Base-by-base conservation (phyloP, 2,113 vertebrate species). In the Petroica traversi region DNA sequence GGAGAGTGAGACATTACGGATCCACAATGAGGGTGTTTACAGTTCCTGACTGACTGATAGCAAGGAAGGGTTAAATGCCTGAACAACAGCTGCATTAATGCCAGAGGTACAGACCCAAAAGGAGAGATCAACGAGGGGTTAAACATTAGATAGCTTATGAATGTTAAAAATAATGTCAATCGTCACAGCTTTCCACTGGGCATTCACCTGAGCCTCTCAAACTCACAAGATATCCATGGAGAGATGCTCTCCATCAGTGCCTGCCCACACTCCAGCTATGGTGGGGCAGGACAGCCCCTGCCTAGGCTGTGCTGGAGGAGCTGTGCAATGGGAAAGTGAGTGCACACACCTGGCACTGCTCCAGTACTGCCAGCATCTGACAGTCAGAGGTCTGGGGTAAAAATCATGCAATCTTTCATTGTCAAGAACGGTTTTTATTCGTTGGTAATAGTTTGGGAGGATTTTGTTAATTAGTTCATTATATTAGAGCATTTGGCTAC, bases 291-390 rank as follows among this genome's bases (percentile, higher is more conserved):
- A 77, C 2, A 4, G 51, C 66, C 19, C 12, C 48, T 54, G 48
- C 15, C 40, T 6, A 0, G 29, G 40, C 64, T 85, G 59, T 1
- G 2, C n/a, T 43, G 36, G 48, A 75, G 57, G 26, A 85, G 19
- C 24, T 1, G 2, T 10, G 45, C 0, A 0, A 34, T 40, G 4
- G 1, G 26, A 46, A 79, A 67, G 52, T 0, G 0, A 13, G 5
- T 45, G 28, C n/a, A 54, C 20, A n/a, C 14, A 48, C 11, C 62
- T 22, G 38, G 25, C n/a, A 58, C 23, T 3, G 3, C 74, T 62
- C 43, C 5, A 2, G 73, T 29, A 20, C 51, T 54, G 41, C 41
- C 77, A 73, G 6, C 58, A 61, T 33, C 59, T 20, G 26, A n/a
- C 8, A 11, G 6, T 22, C 33, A n/a, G 38, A 34, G 55, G 24